phyloP scores from a whole-genome alignment of 1,140 invertebrate genomes.

The Xylocopa sonorina region DNA sequence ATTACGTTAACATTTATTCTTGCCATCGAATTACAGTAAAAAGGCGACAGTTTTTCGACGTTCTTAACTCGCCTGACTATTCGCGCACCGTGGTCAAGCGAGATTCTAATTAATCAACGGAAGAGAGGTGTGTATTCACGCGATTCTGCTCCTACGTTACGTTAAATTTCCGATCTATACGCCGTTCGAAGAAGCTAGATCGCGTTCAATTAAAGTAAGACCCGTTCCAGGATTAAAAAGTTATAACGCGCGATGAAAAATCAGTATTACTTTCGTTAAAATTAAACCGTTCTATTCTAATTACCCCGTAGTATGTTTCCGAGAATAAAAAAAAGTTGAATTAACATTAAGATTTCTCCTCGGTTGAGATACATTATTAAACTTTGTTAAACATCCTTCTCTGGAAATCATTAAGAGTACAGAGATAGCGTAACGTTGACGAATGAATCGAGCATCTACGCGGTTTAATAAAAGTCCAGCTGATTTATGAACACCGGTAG shows the following conservation, averaged over 20 bases:
- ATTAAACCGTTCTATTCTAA: constrained; percentile 4
- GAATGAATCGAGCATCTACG: no score
- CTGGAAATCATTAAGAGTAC: neutral
- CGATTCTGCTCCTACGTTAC: no score
- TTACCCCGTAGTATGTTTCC: neutral
- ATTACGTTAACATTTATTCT: neutral
- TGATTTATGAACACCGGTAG: neutral
- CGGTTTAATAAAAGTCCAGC: no score
- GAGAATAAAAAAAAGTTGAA: neutral
- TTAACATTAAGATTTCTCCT: neutral
- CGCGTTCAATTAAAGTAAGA: neutral
- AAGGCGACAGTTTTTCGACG: no score
- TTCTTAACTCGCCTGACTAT: no score
- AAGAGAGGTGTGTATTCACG: no score
- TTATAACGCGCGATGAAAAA: no score
- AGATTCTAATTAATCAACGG: no score
- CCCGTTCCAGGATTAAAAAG: no score
- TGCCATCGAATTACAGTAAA: no score
- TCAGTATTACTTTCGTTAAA: neutral
- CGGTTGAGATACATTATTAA: neutral
- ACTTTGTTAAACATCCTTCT: neutral
- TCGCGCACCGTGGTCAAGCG: no score
- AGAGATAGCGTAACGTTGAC: neutral
- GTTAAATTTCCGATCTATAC: no score
- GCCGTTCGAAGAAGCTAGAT: neutral